phyloP scores from a whole-genome alignment of 2,888 invertebrate species.

The Encarsia formosa region DNA sequence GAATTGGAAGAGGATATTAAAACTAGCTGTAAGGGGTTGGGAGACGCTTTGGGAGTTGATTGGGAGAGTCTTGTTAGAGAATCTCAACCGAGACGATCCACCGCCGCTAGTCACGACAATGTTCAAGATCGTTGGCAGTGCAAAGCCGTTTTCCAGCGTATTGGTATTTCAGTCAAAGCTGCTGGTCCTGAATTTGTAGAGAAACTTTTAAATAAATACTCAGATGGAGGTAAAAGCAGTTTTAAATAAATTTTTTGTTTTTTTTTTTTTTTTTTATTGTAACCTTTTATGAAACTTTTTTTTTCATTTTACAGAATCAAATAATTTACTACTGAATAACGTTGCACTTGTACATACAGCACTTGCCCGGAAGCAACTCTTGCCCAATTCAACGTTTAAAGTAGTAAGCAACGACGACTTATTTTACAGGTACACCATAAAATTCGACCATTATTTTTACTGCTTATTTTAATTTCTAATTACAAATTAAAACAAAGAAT shows the following conservation, averaged over 20 bases:
- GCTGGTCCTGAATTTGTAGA: conserved; percentile 65
- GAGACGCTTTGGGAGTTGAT: conserved; percentile 92
- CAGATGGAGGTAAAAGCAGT: conserved; percentile 27
- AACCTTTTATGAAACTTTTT: not conserved
- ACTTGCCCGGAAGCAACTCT: conserved; percentile 36
- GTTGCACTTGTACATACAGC: conserved; percentile 46
- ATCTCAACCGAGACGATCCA: conserved; percentile 56
- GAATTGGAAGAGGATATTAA: conserved; percentile 75
- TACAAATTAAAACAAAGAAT: not conserved
- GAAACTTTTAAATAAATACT: conserved; percentile 45
- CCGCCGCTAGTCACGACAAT: conserved; percentile 51
- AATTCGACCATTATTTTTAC: not conserved
- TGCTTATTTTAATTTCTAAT: conserved; percentile 3
- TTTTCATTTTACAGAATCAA: conserved; percentile 31
- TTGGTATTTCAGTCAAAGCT: conserved; percentile 76
- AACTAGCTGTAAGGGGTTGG: conserved; percentile 68
- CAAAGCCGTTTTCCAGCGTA: conserved; percentile 71
- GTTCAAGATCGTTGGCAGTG: conserved; percentile 79
- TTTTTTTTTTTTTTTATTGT: not conserved
- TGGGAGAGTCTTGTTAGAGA: conserved; percentile 88
- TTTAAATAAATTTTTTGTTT: not conserved
- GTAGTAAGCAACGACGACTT: conserved; percentile 38
- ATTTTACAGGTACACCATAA: conserved; percentile 41
- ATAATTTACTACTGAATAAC: conserved; percentile 38
- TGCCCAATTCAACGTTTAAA: conserved; percentile 35